Conservation (phyloP, 2,113 vertebrate genomes). For the Xyrauchen texanus region DNA sequence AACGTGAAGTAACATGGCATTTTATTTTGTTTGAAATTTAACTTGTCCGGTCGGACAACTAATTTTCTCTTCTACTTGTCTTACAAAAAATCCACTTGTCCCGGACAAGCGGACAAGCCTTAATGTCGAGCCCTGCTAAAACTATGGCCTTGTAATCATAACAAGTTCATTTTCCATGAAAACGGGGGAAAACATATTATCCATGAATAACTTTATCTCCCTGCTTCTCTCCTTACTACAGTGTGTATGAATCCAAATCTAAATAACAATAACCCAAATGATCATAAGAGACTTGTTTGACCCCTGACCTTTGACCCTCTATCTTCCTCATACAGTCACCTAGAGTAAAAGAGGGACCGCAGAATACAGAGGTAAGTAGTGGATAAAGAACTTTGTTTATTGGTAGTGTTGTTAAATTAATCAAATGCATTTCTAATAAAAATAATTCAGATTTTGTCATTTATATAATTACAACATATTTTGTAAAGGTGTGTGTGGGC, state of each 20-base stretch:
- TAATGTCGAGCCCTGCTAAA: no score
- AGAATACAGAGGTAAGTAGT: conserved; percentile 86
- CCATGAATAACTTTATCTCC: conserved; percentile 24
- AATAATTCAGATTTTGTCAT: conserved; percentile 5
- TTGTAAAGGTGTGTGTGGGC: neutral
- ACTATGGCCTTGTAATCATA: neutral
- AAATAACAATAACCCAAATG: neutral
- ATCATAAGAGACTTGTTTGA: conserved; percentile 19
- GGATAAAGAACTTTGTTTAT: neutral
- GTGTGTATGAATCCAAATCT: conserved; percentile 6
- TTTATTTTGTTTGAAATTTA: no score
- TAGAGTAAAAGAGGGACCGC: conserved; percentile 89
- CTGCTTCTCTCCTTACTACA: conserved; percentile 29
- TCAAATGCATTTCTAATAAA: neutral
- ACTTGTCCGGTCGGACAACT: no score
- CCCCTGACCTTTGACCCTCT: conserved; percentile 32
- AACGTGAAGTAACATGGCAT: no score
- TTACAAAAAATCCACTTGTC: no score
- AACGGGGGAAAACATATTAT: neutral
- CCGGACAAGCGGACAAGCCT: no score
- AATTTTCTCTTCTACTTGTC: no score
- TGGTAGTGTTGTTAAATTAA: neutral
- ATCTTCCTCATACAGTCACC: conserved; percentile 85
- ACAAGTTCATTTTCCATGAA: no score
- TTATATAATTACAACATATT: neutral